Base-by-base conservation (phyloP, 1,140 invertebrate genomes). In the Lucilia cuprina region DNA sequence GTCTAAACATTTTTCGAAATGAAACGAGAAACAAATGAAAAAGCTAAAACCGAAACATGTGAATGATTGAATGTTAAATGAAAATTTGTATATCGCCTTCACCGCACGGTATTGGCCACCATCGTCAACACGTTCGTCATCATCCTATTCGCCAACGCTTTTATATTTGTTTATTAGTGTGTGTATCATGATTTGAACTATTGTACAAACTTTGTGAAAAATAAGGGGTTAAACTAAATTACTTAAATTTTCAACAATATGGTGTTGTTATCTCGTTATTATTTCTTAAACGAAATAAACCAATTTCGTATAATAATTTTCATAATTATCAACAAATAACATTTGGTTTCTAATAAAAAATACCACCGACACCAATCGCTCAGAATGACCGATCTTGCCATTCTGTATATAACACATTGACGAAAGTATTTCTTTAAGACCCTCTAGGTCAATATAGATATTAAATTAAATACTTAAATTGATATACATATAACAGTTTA, bases 21-120 rank as follows among this genome's bases (percentile, higher is more conserved):
- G 17, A 77, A 77, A 55, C n/a, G n/a, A 49, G 49, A 80, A 80
- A 49, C 5, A 21, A 49, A 19, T 25, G 49, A 41, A 21, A 49
- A 19, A 49, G 50, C 41, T 34, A 19, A 49, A 19, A 49, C 41
- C 47, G 41, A 49, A 25, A 21, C 47, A 49, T 80, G 77, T 80
- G 77, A 50, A 47, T 80, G 77, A 80, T 80, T 80, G 77, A 80
- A 80, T 49, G 77, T 80, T 80, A 49, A 19, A 47, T 7, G 35
- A 47, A 78, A 78, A 47, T 25, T 13, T 60, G 4, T 17, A 60
- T 60, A 78, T 78, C 41, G 34, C 75, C 75, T n/a, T 41, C 75
- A 78, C 75, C 75, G 19, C 75, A n/a, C n/a, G n/a, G n/a, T n/a
- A 47, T 30, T 78, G 75, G 75, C 35, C 75, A 41, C 75, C 34